Base-by-base conservation (phyloP, 2,113 vertebrate genomes). In the Phaethon lepturus region DNA sequence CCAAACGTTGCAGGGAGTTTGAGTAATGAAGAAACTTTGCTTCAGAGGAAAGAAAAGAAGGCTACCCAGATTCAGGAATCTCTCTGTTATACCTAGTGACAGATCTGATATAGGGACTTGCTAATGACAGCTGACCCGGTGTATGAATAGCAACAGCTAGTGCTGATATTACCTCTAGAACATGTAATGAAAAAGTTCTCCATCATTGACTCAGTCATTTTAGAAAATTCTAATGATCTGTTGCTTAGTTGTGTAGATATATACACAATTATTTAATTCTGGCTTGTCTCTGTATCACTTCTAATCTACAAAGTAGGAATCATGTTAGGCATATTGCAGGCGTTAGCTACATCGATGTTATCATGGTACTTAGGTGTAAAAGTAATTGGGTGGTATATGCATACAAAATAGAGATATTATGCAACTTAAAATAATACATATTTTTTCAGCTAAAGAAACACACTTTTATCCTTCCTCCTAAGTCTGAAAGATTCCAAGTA, bases 311-410 rank as follows among this genome's bases (percentile, higher is more conserved):
- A 80, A 71, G 78, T 6, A 62, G n/a, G 10, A 89, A 77, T 50
- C 25, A n/a, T 1, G 0, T 35, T 23, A 58, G 17, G 14, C 45
- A n/a, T n/a, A 25, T n/a, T 52, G 38, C 25, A 85, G 1, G 1
- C 42, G 26, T 66, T 82, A 76, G 40, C 16, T 60, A 35, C 17
- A 52, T 17, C 1, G 1, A 28, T 25, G 24, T 28, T 74, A 28
- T 22, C 22, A 31, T 25, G 31, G 68, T 13, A 63, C 23, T 42
- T 67, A 13, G 13, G 90, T 42, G 11, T 28, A 81, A 59, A 60
- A 56, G 8, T 17, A 53, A 15, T 12, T 45, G 58, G 17, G 38
- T 1, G 2, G 66, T 26, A 23, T 1, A 64, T 9, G 2, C 7
- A 58, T 16, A 55, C 15, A 44, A 90, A 87, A 64, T 8, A 80